Percentiles rank a stretch among this genome's conserved stretches.
Conservation (phyloP, 2,888 invertebrate species). For the Epistrophe grossulariae region DNA sequence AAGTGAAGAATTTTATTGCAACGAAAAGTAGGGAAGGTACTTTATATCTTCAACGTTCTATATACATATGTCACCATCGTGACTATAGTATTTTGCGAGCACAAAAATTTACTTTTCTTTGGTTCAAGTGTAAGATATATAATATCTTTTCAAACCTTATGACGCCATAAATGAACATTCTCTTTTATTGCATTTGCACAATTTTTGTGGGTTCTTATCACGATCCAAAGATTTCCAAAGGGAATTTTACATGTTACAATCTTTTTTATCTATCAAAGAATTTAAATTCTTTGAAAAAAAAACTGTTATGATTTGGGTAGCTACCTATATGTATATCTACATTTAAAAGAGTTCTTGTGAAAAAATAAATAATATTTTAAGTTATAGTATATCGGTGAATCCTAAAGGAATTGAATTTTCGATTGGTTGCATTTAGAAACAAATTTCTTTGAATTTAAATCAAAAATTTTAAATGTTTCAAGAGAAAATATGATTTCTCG, state of each 20-base stretch:
- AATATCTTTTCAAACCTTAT: background rate
- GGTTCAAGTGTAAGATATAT: background rate
- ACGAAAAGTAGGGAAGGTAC: background rate
- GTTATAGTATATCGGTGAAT: background rate
- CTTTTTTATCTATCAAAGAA: background rate
- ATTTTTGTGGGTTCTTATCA: constrained; percentile 21
- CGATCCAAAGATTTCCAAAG: constrained; percentile 1
- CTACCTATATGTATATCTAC: too few relatives aligned
- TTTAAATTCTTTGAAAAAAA: constrained; percentile 1
- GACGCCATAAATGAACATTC: constrained; percentile 16
- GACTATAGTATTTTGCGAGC: constrained; percentile 30
- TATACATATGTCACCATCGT: constrained; percentile 24
- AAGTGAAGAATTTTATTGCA: constrained; percentile 38
- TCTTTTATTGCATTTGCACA: constrained; percentile 25
- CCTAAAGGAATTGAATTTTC: background rate
- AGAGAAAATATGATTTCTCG: too few relatives aligned
- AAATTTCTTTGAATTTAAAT: too few relatives aligned
- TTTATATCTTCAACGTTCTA: background rate
- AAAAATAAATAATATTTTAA: background rate
- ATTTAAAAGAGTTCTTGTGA: background rate
- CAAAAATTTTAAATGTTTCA: too few relatives aligned
- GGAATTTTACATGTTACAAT: background rate
- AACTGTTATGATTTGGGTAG: background rate
- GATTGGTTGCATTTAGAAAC: background rate
- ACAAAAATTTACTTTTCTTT: background rate